These are phyloP conservation scores for Bombyx mori DNA, from an alignment of 1,140 invertebrate species.

Conservation along the genomic window ASM3026992v2 NC_085107.1:629001-629500, in stretches of 20 bases:
- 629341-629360: slow-evolving; percentile 11
- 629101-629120: slow-evolving; percentile 55
- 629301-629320: slow-evolving; percentile 32
- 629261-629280: slow-evolving; percentile 44
- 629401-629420: neutral
- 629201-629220: slow-evolving; percentile 35
- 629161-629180: slow-evolving; percentile 15
- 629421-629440: neutral
- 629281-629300: slow-evolving; percentile 37
- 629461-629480: neutral
- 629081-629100: slow-evolving; percentile 64
- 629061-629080: slow-evolving; percentile 53
- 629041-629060: neutral
- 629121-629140: slow-evolving; percentile 61
- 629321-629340: slow-evolving; percentile 11
- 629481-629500: slow-evolving; percentile 18
- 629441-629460: neutral
- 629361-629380: too few species aligned
- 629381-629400: slow-evolving; percentile 10
- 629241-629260: slow-evolving; percentile 27
- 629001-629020: neutral
- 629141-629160: slow-evolving; percentile 15
- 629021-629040: too few species aligned
- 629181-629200: slow-evolving; percentile 38
- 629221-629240: slow-evolving; percentile 23